These are phyloP conservation scores for Chlorocebus sabaeus DNA, from an alignment of 2,113 vertebrate species.

Conservation along the genomic window DNA sequence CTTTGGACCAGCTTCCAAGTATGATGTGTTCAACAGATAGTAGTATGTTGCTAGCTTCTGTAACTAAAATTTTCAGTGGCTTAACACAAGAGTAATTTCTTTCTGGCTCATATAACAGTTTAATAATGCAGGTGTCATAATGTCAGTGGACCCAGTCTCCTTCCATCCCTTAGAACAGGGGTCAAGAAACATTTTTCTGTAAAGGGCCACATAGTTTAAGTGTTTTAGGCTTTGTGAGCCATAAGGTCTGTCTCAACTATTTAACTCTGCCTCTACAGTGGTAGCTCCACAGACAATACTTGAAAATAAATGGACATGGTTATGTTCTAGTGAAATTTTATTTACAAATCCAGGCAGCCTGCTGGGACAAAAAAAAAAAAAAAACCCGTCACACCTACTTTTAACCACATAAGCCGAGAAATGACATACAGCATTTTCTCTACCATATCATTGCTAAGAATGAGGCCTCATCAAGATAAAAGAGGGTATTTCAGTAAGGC, in stretches of 20 bases:
- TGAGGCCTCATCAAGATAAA: neutral
- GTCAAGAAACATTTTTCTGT: constrained; percentile 15
- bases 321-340: neutral
- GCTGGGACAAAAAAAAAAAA: too few relatives aligned
- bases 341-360: neutral
- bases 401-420: neutral
- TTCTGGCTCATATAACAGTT: neutral
- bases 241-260: neutral
- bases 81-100: neutral
- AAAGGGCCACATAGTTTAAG: neutral
- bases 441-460: neutral
- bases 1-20: neutral
- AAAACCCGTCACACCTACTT: neutral
- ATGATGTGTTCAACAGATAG: neutral
- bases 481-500: too few relatives aligned
- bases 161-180: neutral
- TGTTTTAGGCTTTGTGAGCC: neutral
- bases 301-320: neutral
- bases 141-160: neutral
- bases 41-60: neutral
- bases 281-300: neutral
- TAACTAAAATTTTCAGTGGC: constrained; percentile 14
- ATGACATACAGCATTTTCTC: neutral
- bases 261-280: neutral
- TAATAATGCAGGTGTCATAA: neutral